These are phyloP conservation scores for Bombus pascuorum DNA, from an alignment of 1,140 invertebrate genomes.

Conservation along the genomic window DNA sequence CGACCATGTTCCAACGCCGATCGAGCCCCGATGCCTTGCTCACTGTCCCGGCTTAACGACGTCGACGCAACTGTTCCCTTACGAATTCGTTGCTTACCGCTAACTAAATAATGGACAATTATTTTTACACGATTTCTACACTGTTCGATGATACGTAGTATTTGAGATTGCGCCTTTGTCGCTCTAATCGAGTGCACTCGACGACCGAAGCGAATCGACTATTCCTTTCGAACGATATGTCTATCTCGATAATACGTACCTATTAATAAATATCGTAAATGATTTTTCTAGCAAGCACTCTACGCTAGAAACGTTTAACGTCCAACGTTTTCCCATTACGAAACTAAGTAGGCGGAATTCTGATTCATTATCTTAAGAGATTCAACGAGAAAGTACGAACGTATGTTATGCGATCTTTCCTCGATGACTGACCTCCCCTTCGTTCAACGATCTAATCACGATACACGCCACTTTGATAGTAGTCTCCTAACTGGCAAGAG, in stretches of 20 bases:
- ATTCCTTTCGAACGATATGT: too few relatives aligned
- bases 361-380: background rate
- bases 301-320: too few relatives aligned
- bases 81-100: background rate
- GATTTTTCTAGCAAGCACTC: too few relatives aligned
- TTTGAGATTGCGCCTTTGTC: too few relatives aligned
- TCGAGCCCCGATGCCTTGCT: background rate
- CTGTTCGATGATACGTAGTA: too few relatives aligned
- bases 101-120: too few relatives aligned
- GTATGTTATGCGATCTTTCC: background rate
- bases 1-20: constrained; percentile 22
- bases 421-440: background rate
- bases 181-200: background rate
- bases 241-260: too few relatives aligned
- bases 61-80: background rate
- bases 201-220: too few relatives aligned
- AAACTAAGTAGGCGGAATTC: background rate
- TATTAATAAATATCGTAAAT: too few relatives aligned
- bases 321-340: too few relatives aligned
- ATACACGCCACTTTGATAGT: background rate
- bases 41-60: constrained; percentile 7
- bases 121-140: too few relatives aligned
- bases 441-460: background rate
- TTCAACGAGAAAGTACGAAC: background rate
- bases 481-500: background rate